A percentile compares a stretch with the other conserved stretches of the same genome.
Conservation (phyloP, 2,797 vertebrate genomes). For the Eutrigla gurnardus region DNA sequence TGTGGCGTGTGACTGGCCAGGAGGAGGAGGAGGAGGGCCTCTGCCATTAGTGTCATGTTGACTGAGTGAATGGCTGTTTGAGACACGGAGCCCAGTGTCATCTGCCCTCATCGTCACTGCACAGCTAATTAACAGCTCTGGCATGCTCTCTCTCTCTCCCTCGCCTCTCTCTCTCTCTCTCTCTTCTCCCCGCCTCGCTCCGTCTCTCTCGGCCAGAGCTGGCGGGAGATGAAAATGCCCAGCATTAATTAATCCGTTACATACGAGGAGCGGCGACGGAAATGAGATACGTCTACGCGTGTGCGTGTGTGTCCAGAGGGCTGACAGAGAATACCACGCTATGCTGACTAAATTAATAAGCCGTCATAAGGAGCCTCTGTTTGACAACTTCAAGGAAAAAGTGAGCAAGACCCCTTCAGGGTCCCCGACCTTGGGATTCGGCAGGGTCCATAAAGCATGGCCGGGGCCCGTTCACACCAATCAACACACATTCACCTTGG, state of each 20-base stretch:
- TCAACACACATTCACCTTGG: slow-evolving; percentile 61
- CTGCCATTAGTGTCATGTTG: slow-evolving; percentile 65
- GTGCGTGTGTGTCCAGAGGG: slow-evolving; percentile 31
- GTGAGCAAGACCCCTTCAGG: slow-evolving; percentile 38
- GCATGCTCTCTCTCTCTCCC: slow-evolving; percentile 13
- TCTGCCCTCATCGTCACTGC: slow-evolving; percentile 48
- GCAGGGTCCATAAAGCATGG: slow-evolving; percentile 42
- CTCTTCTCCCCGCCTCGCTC: slow-evolving; percentile 43
- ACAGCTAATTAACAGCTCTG: slow-evolving; percentile 76
- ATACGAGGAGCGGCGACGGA: slow-evolving; percentile 53
- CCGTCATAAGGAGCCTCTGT: slow-evolving; percentile 51
- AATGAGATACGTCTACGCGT: slow-evolving; percentile 11
- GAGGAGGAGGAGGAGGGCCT: slow-evolving; percentile 21
- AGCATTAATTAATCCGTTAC: slow-evolving; percentile 75
- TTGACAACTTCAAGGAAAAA: slow-evolving; percentile 62
- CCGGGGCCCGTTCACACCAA: slow-evolving; percentile 41
- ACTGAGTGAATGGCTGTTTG: slow-evolving; percentile 62
- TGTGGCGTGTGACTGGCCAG: slow-evolving; percentile 27
- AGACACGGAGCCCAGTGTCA: slow-evolving; percentile 58
- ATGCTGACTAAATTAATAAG: slow-evolving; percentile 61
- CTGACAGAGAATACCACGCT: slow-evolving; percentile 48
- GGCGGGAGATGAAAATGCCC: slow-evolving; percentile 67
- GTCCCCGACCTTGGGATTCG: slow-evolving; percentile 58
- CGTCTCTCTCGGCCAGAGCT: slow-evolving; percentile 50
- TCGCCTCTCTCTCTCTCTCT: slow-evolving; percentile 9